Base-by-base conservation (phyloP, 2,888 invertebrate genomes). In the Drosophila algonquin region DNA sequence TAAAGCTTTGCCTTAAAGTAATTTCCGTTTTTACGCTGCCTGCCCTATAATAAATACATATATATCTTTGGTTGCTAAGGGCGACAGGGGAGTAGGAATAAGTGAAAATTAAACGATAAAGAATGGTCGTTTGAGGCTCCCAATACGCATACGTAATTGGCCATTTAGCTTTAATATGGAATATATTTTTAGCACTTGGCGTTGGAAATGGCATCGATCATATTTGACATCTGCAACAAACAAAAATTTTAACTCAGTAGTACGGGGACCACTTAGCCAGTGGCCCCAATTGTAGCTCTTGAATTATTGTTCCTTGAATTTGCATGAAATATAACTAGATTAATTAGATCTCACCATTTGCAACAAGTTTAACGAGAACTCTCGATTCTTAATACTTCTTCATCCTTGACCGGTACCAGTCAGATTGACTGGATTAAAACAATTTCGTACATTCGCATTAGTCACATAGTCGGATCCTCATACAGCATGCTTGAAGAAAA, bases 111-210 rank as follows among this genome's bases (percentile, higher is more conserved):
- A 48, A 45, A 44, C 45, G 45, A 57, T 63, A 40, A 45, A 32
- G 56, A 48, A 40, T 48, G 35, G 21, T 55, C 62, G 50, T 62
- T 44, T 50, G 24, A 48, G 40, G 32, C 48, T 53, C 47, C 45
- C 32, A 46, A 50, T 79, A 63, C 73, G 70, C 81, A 85, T 81
- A 75, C 73, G 79, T 73, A 72, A 78, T 73, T 87, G 84, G 84
- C 87, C 82, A 87, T 87, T 80, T 84, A 81, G 70, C 56, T 65
- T 27, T 76, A 75, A 70, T 71, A 67, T 81, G 77, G 73, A 70
- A 47, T 27, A 68, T 78, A 72, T 18, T 72, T 76, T 81, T 80
- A 84, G 79, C 80, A 79, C 79, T 75, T 68, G 81, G 67, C 79
- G 73, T 76, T 61, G 71, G 30, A 68, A 53, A 64, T 47, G 58